Evolutionary conservation across 1,140 invertebrate genomes (phyloP), one percentile per base, ranked within the genome.

Genomic region (Cydia amplana): DNA sequence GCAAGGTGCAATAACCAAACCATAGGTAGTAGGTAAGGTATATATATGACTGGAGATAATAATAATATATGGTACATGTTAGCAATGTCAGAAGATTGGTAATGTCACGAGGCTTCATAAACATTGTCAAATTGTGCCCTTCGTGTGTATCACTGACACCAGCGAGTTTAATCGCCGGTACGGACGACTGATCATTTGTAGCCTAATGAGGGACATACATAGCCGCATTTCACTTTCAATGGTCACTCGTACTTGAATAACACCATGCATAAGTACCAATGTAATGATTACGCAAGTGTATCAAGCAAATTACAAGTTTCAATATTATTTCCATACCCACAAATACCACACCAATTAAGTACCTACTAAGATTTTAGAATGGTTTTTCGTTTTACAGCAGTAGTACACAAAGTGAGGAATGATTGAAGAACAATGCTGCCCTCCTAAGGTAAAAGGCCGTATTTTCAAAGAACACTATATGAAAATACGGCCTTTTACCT

Each of bases 151-250:
- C 55, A 60, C 18, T 5, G 16, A 20, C 18, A 16, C 9, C n/a
- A 18, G n/a, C 9, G 9, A 60, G 9, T 60, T 60, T 60, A 23
- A 60, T 23, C 18, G 20, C 18, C 9, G 55, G 20, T 60, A 60
- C 55, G 55, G 18, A 60, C 20, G 20, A 55, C 51, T 55, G 51
- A 18, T 55, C 16, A 55, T 18, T 55, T 6, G 43, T 16, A 14
- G 43, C 12, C 12, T 55, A 51, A 51, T 51, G 49, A 51, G 49
- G 49, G 49, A n/a, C 16, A n/a, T 51, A n/a, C n/a, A 28, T 28
- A 4, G 7, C 18, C 9, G 55, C 49, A 51, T 60, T 60, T 60
- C 55, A 60, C 55, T 60, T 60, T 60, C 55, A 60, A 60, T 60
- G 55, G 55, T 60, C 55, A 60, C 55, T 23, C 55, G 20, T 23